phyloP scores from a whole-genome alignment of 2,888 invertebrate species.

The Oscheius sp. region DNA sequence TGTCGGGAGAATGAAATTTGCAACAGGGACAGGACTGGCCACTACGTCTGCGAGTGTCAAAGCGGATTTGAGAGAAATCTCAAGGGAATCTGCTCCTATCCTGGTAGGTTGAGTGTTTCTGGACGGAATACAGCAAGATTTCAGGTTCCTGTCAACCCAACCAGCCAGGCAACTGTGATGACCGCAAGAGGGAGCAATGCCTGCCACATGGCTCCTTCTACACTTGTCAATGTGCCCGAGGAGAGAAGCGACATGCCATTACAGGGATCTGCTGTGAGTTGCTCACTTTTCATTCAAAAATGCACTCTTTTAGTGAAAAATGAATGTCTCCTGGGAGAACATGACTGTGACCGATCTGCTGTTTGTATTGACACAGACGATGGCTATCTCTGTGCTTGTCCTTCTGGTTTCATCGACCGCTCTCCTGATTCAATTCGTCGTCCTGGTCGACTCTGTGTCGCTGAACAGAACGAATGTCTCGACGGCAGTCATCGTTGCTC shows the following conservation, averaged over 20 bases:
- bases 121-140: not conserved
- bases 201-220: constrained; percentile 67
- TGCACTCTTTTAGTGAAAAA: constrained; percentile 62
- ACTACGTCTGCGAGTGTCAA: constrained; percentile 60
- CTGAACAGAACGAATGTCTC: constrained; percentile 70
- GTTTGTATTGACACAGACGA: constrained; percentile 71
- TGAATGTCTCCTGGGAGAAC: constrained; percentile 67
- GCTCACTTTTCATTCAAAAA: not conserved
- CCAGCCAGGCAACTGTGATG: constrained; percentile 66
- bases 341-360: constrained; percentile 72
- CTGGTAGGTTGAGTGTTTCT: constrained; percentile 41
- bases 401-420: constrained; percentile 67
- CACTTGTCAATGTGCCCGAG: constrained; percentile 71
- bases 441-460: constrained; percentile 71
- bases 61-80: constrained; percentile 63
- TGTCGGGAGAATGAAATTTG: constrained; percentile 63
- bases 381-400: constrained; percentile 68
- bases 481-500: constrained; percentile 68
- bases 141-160: constrained; percentile 69
- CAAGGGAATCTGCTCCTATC: constrained; percentile 62
- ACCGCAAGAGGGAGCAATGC: constrained; percentile 69
- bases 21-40: constrained; percentile 37
- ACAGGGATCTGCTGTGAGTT: constrained; percentile 71
- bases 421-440: constrained; percentile 61
- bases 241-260: constrained; percentile 69